Conservation (phyloP, 2,797 vertebrate genomes). For the Neosilurus mollespiculum region DNA sequence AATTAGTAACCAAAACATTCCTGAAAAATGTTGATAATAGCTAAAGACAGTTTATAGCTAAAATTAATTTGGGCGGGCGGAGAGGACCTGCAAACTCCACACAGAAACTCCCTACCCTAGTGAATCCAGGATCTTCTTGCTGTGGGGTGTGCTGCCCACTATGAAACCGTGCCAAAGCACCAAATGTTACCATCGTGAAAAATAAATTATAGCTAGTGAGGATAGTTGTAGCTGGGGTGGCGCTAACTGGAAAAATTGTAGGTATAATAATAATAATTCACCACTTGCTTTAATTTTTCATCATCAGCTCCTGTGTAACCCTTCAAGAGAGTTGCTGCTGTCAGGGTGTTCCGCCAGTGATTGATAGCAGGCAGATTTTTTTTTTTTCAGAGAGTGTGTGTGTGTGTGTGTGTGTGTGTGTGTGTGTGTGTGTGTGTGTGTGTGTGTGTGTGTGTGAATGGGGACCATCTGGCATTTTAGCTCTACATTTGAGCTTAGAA, state of each 20-base stretch:
- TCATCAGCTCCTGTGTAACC: background rate
- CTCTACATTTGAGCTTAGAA: slow-evolving; percentile 3
- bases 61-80: too few species aligned
- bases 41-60: too few species aligned
- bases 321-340: background rate
- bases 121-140: too few species aligned
- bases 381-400: background rate
- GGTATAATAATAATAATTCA: background rate
- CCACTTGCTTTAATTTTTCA: background rate
- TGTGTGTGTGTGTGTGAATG: slow-evolving; percentile 1
- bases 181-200: too few species aligned
- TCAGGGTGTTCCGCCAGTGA: background rate
- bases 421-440: background rate
- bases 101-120: too few species aligned
- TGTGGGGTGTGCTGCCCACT: too few species aligned
- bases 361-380: background rate
- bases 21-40: too few species aligned
- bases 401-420: slow-evolving; percentile 7
- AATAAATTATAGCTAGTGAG: background rate
- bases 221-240: background rate
- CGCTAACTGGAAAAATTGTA: background rate
- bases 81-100: too few species aligned
- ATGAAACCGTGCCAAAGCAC: too few species aligned
- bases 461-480: slow-evolving; percentile 4
- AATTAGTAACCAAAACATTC: too few species aligned